Evolutionary conservation across 2,888 invertebrate species (phyloP).

Genomic region (Eutolmus rufibarbis): DNA sequence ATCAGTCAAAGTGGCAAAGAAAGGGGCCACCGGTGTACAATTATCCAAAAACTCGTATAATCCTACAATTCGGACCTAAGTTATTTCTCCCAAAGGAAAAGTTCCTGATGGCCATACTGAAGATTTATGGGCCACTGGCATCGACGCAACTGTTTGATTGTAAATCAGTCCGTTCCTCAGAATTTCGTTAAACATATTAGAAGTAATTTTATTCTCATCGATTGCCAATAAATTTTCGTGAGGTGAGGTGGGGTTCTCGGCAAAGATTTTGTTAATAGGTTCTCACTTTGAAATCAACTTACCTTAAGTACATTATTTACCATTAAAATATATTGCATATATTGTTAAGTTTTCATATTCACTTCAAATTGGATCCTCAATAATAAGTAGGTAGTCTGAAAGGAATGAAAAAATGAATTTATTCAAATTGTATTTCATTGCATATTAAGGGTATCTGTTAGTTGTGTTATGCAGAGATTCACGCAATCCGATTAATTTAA

Average conservation of each 20-base stretch:
- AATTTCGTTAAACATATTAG: not conserved
- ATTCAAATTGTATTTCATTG: no score
- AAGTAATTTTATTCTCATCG: not conserved
- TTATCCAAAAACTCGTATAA: slow-evolving; percentile 29
- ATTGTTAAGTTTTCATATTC: no score
- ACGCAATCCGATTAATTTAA: no score
- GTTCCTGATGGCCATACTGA: not conserved
- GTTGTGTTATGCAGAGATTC: no score
- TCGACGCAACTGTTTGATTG: not conserved
- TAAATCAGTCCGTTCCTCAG: not conserved
- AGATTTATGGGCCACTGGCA: not conserved
- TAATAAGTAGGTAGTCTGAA: no score
- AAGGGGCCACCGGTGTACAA: slow-evolving; percentile 35
- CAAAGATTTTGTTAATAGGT: not conserved
- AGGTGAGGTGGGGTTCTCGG: not conserved
- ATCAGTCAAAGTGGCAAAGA: slow-evolving; percentile 31
- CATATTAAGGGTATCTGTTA: no score
- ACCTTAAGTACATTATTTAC: not conserved
- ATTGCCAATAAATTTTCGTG: not conserved
- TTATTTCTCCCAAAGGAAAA: slow-evolving; percentile 34
- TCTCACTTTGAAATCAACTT: not conserved
- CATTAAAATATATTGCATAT: not conserved
- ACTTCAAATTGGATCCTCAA: no score
- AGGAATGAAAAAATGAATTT: no score
- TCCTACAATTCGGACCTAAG: slow-evolving; percentile 17